A percentile compares a stretch with the other conserved stretches of the same genome.
phyloP scores from a whole-genome alignment of 1,140 invertebrate genomes.

The Agrilus planipennis region DNA sequence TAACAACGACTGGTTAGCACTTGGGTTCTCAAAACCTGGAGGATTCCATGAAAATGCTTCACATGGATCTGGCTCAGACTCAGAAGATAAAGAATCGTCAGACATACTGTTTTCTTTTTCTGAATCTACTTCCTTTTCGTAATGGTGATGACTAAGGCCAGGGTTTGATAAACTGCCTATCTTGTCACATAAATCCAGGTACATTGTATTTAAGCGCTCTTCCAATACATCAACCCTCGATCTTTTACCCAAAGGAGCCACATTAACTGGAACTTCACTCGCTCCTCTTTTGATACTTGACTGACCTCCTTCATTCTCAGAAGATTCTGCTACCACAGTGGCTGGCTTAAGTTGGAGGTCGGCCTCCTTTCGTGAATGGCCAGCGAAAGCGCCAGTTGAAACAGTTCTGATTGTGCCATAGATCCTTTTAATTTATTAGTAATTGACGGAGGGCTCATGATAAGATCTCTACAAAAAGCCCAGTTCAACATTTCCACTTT shows the following conservation, averaged over 20 bases:
- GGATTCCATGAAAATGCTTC: too few relatives aligned
- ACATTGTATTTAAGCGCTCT: neutral
- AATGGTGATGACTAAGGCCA: too few relatives aligned
- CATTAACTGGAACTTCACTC: neutral
- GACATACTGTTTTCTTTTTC: too few relatives aligned
- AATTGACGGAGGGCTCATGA: slow-evolving; percentile 16
- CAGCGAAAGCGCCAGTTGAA: neutral
- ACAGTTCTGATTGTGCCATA: slow-evolving; percentile 3
- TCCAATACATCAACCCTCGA: neutral
- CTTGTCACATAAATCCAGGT: slow-evolving; percentile 3
- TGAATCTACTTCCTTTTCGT: too few relatives aligned
- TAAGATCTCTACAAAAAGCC: slow-evolving; percentile 17
- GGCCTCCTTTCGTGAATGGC: neutral
- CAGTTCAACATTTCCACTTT: slow-evolving; percentile 20
- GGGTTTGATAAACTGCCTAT: too few relatives aligned
- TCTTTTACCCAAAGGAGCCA: neutral
- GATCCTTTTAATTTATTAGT: slow-evolving; percentile 17
- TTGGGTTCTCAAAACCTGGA: too few relatives aligned
- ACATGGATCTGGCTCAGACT: too few relatives aligned
- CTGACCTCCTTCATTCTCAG: neutral
- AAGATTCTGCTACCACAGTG: neutral
- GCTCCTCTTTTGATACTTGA: neutral
- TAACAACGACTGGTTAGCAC: too few relatives aligned
- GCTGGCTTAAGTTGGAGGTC: neutral
- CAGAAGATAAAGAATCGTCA: too few relatives aligned